A percentile compares a stretch with the other conserved stretches of the same genome.
Conservation (phyloP, 2,797 vertebrate genomes). For the Loriculus beryllinus region DNA sequence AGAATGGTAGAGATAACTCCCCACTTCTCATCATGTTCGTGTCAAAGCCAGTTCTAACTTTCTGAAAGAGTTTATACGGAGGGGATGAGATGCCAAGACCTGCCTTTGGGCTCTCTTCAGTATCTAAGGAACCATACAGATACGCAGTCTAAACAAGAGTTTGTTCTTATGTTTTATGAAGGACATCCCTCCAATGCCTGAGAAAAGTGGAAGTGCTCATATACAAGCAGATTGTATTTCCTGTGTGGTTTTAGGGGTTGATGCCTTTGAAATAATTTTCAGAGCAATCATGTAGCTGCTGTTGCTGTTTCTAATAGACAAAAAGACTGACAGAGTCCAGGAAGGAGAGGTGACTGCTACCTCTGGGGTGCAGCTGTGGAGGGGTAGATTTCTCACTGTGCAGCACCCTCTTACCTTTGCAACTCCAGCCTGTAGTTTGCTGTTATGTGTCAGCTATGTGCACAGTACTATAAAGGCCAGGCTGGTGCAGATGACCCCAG, state of each 20-base stretch:
- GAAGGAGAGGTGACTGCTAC: rapidly evolving
- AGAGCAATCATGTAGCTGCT: neutral
- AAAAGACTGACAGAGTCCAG: neutral
- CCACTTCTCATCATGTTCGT: slow-evolving; percentile 36
- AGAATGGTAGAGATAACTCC: slow-evolving; percentile 51
- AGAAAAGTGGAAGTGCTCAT: slow-evolving; percentile 58
- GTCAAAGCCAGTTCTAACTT: slow-evolving; percentile 58
- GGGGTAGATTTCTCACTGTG: neutral
- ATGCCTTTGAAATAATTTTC: neutral
- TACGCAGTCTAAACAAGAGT: slow-evolving; percentile 61
- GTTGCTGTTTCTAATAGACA: neutral
- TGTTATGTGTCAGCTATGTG: neutral
- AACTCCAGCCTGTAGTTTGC: neutral
- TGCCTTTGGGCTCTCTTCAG: slow-evolving; percentile 61
- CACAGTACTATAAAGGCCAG: neutral
- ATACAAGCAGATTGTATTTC: slow-evolving; percentile 39
- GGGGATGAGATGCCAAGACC: slow-evolving; percentile 53
- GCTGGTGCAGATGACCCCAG: neutral
- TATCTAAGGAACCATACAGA: slow-evolving; percentile 75
- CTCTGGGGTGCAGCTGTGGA: neutral
- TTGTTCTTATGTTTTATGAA: slow-evolving; percentile 70
- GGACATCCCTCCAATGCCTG: slow-evolving; percentile 67
- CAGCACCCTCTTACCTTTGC: neutral
- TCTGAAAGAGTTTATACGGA: slow-evolving; percentile 47
- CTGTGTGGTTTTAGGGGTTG: neutral